Evolutionary conservation across 64 coral and sea anemone genomes (phyloP), one percentile per base, ranked within the genome.

Genomic region (Actinia equina): DNA sequence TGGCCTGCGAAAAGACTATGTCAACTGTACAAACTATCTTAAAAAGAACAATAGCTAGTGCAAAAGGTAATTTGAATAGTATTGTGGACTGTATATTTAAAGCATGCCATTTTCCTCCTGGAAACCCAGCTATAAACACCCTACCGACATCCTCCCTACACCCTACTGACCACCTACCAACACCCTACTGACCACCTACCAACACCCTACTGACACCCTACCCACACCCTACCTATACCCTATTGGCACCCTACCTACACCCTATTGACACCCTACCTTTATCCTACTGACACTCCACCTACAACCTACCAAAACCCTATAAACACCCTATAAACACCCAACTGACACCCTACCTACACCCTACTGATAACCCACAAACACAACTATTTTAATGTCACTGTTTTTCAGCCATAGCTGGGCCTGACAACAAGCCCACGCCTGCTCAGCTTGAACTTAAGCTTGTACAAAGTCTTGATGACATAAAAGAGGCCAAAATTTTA

Each of bases 11-110:
- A 70, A 91, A 94, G 64, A 94, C 95, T 12, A 85, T 98, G 82
- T 98, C 95, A 8, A 94, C 92, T 20, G 95, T 98, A 43, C 95
- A 98, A 91, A 91, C 92, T 43, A 92, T 98, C 22, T 58, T 98
- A 41, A 85, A 65, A 62, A 53, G 95, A 44, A 98, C 95, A 12
- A 41, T 98, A 22, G 83, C 88, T 12, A 85, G 81, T 44, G 95
- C 95, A 23, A 78, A 89, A 87, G 84, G 95, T 98, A 89, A 79
- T 63, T 7, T 49, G n/a, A n/a, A 49, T 49, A 49, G 2, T 49
- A 7, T 49, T 49, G 45, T 49, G 45, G 45, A 49, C 2, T 49
- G 45, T 7, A n/a, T n/a, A n/a, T n/a, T n/a, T n/a, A n/a, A n/a
- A n/a, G n/a, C n/a, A n/a, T 49, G 7, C 6, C 6, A 18, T 22